Conservation (phyloP, 2,888 invertebrate genomes). For the Lepidonotus clava region DNA sequence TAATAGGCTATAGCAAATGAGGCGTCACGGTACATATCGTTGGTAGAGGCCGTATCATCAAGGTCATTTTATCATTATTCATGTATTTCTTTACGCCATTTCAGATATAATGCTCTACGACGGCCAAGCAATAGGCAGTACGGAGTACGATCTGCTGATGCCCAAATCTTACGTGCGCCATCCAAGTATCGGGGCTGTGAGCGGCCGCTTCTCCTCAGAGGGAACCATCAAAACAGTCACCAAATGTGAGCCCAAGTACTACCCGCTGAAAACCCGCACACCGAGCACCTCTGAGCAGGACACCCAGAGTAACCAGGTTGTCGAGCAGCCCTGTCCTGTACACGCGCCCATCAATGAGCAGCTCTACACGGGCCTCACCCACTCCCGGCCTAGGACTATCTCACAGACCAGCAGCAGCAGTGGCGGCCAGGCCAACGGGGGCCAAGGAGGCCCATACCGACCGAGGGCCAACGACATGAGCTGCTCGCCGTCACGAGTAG, state of each 20-base stretch:
- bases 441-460: neutral
- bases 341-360: neutral
- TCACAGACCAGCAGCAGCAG: neutral
- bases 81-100: too few relatives aligned
- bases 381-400: neutral
- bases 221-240: conserved; percentile 23
- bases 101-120: conserved; percentile 49
- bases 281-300: conserved; percentile 2
- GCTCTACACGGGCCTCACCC: neutral
- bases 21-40: too few relatives aligned
- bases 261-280: conserved; percentile 26
- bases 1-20: too few relatives aligned
- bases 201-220: conserved; percentile 35
- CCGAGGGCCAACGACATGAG: neutral
- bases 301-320: neutral
- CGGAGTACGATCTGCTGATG: conserved; percentile 31
- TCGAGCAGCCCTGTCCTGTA: neutral
- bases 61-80: too few relatives aligned
- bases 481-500: neutral
- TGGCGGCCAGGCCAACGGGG: neutral
- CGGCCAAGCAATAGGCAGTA: neutral
- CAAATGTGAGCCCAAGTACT: neutral
- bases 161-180: conserved; percentile 44
- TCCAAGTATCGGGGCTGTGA: neutral
- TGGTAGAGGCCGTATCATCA: too few relatives aligned